Base-by-base conservation (phyloP, 2,113 vertebrate genomes). In the Gila orcuttii region DNA sequence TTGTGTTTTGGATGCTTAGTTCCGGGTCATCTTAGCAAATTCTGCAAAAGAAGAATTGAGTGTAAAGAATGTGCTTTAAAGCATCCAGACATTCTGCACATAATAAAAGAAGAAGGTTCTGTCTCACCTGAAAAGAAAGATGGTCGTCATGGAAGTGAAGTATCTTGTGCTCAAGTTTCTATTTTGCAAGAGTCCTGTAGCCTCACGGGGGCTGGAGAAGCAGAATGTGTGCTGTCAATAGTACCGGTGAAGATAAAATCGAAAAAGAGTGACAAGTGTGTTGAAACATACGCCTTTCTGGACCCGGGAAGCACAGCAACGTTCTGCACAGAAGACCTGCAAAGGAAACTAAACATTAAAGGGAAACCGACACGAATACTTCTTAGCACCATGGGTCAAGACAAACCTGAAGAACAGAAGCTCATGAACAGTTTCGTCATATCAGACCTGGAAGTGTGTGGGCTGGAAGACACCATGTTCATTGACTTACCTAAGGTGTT, bases 201-300 rank as follows among this genome's bases (percentile, higher is more conserved):
- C n/a, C n/a, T n/a, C n/a, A n/a, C n/a, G n/a, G n/a, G n/a, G n/a
- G n/a, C n/a, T n/a, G n/a, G n/a, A n/a, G n/a, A n/a, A n/a, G n/a
- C n/a, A 0, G 33, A 88, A 0, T 86, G 81, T 45, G 15, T 82
- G 7, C 33, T 88, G 17, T 7, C 89, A 21, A 52, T 88, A 17
- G 74, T 90, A 10, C 79, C 83, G 4, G 75, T 85, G 0, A 85
- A 76, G 4, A 6, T 87, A 0, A 88, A 86, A 5, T 85, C 86
- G 0, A 68, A 68, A 11, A 85, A n/a, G 3, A 77, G 89, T 84
- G 69, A 81, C 13, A 88, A 12, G 55, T 55, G 4, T 59, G 39
- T 90, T 6, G 52, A 87, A 75, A 88, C 64, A 19, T 89, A 86
- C 17, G 77, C 86, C 1, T 88, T 90, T 31, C 3, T 88, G 10